Evolutionary conservation across 2,113 vertebrate genomes (phyloP).

Genomic region (Callipepla californica): DNA sequence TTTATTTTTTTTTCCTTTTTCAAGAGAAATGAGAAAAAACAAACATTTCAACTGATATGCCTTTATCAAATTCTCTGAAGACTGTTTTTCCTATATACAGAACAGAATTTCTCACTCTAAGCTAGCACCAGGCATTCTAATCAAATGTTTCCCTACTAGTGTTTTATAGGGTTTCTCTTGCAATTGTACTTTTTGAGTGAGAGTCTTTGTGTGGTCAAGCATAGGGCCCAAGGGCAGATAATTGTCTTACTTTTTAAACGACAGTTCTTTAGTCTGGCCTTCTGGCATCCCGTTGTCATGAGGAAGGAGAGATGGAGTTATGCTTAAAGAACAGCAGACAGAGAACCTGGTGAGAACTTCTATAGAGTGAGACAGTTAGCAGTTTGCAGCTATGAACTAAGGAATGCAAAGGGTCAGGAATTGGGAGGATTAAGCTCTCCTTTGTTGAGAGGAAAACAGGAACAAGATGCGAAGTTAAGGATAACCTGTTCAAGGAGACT

Average conservation of each 20-base stretch:
- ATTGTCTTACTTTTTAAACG: too few species aligned
- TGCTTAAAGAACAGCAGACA: neutral
- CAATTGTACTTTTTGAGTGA: neutral
- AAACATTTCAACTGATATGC: neutral
- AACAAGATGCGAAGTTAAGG: neutral
- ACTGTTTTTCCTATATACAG: neutral
- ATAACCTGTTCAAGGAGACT: neutral
- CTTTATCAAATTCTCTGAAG: neutral
- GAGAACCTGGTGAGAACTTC: neutral
- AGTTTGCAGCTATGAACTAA: neutral
- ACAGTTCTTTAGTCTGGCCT: neutral
- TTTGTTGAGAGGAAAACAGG: neutral
- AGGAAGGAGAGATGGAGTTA: neutral
- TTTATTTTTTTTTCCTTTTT: neutral
- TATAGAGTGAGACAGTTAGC: neutral
- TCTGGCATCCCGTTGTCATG: neutral
- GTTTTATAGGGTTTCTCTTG: neutral
- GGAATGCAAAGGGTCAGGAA: neutral
- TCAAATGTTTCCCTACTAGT: neutral
- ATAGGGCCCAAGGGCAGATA: neutral
- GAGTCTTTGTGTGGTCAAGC: neutral
- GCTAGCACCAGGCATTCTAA: neutral
- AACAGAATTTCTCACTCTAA: neutral
- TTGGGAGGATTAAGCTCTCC: neutral
- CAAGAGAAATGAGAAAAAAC: neutral